phyloP scores from a whole-genome alignment of 2,888 invertebrate species.

The Drosophila aldrichi region DNA sequence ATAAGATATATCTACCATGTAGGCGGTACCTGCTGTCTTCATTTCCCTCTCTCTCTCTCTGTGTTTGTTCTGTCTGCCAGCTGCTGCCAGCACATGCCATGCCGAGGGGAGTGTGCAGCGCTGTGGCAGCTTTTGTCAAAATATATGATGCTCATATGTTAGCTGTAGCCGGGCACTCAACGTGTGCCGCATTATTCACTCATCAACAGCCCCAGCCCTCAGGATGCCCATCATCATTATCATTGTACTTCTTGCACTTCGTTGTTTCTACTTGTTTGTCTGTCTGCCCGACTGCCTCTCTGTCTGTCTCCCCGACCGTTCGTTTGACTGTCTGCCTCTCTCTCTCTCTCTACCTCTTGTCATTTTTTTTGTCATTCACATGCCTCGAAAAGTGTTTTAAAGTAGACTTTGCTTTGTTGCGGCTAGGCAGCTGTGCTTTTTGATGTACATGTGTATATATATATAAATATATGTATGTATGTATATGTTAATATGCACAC shows the following conservation, averaged over 20 bases:
- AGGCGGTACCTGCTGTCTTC: slow-evolving; percentile 6
- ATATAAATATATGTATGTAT: background rate
- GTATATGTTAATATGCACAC: slow-evolving; percentile 4
- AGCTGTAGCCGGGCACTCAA: slow-evolving; percentile 66
- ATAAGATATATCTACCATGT: slow-evolving; percentile 10
- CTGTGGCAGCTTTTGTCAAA: slow-evolving; percentile 64
- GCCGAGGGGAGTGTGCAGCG: slow-evolving; percentile 10
- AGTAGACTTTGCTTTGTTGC: slow-evolving; percentile 69
- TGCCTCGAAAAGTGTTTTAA: slow-evolving; percentile 67
- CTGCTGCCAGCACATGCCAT: slow-evolving; percentile 34
- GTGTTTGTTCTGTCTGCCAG: slow-evolving; percentile 65
- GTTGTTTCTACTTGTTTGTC: slow-evolving; percentile 46
- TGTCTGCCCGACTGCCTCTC: background rate
- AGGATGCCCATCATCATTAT: slow-evolving; percentile 75
- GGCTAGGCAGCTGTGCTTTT: slow-evolving; percentile 52
- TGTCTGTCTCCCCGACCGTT: too few relatives aligned
- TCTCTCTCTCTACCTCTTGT: slow-evolving; percentile 29
- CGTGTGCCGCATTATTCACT: slow-evolving; percentile 75
- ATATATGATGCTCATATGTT: slow-evolving; percentile 76
- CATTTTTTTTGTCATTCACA: slow-evolving; percentile 59
- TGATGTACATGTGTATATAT: background rate
- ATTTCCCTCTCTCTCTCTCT: slow-evolving; percentile 21
- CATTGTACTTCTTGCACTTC: slow-evolving; percentile 63
- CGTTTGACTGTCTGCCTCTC: background rate
- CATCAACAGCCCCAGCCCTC: slow-evolving; percentile 63